Conservation (phyloP, 2,888 invertebrate species). For the Pammene fasciana region DNA sequence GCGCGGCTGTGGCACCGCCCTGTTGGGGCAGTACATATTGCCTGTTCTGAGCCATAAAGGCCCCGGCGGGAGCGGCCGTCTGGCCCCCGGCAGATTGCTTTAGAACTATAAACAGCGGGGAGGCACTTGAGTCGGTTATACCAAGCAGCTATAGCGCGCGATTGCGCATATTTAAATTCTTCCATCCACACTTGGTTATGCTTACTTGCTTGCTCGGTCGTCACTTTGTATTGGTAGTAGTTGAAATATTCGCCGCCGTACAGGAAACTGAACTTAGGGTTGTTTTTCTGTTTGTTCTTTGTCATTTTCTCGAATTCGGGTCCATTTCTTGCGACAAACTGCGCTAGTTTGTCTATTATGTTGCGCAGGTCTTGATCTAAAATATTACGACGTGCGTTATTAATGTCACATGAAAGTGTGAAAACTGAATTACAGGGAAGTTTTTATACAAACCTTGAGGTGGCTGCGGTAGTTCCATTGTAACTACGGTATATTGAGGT, state of each 20-base stretch:
- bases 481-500: slow-evolving; percentile 64
- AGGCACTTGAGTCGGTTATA: slow-evolving; percentile 80
- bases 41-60: slow-evolving; percentile 83
- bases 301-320: slow-evolving; percentile 99
- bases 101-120: slow-evolving; percentile 88
- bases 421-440: background rate
- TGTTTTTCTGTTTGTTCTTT: slow-evolving; percentile 98
- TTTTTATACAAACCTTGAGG: slow-evolving; percentile 81
- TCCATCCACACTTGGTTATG: slow-evolving; percentile 69
- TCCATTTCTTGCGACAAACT: slow-evolving; percentile 99
- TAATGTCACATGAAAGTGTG: background rate
- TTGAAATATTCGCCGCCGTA: slow-evolving; percentile 98
- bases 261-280: slow-evolving; percentile 98
- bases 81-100: slow-evolving; percentile 86
- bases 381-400: slow-evolving; percentile 44
- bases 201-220: slow-evolving; percentile 96
- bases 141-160: slow-evolving; percentile 70
- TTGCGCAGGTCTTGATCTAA: slow-evolving; percentile 96
- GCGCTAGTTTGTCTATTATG: slow-evolving; percentile 99
- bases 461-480: slow-evolving; percentile 83
- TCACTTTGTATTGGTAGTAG: slow-evolving; percentile 98
- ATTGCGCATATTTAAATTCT: slow-evolving; percentile 65
- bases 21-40: slow-evolving; percentile 84
- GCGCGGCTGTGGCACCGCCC: slow-evolving; percentile 81
- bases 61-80: slow-evolving; percentile 80